Evolutionary conservation across 1,140 invertebrate genomes (phyloP).

Genomic region (Ruditapes philippinarum): DNA sequence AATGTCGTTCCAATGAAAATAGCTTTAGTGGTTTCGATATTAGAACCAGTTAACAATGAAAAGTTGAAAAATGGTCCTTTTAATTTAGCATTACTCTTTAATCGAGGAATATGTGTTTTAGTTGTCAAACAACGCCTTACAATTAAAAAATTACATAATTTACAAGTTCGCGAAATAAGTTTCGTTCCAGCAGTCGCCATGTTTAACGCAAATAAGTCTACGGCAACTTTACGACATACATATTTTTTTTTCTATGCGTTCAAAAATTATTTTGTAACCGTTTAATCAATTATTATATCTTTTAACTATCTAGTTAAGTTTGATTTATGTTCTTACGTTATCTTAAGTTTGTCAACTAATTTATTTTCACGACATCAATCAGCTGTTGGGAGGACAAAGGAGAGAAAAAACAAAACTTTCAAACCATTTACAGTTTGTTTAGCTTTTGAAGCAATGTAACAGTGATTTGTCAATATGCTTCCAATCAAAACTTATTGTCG

Average conservation of each 20-base stretch:
- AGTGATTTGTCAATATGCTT: background rate
- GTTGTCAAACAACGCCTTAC: slow-evolving; percentile 10
- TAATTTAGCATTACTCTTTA: background rate
- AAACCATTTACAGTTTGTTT: too few species aligned
- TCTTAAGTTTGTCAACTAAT: too few species aligned
- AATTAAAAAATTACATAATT: slow-evolving; percentile 39
- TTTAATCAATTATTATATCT: too few species aligned
- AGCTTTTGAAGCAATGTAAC: background rate
- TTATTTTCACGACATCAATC: background rate
- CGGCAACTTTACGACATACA: background rate
- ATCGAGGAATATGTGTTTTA: background rate
- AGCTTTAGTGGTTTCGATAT: background rate
- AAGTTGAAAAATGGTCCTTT: background rate
- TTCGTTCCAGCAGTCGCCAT: slow-evolving; percentile 65
- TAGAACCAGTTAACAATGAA: background rate
- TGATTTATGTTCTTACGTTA: too few species aligned
- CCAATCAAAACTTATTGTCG: too few species aligned
- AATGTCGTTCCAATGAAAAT: background rate
- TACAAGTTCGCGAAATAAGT: background rate
- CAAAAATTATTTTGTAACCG: too few species aligned
- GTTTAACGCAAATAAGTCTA: slow-evolving; percentile 10
- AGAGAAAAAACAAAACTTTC: background rate
- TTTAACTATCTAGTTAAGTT: too few species aligned
- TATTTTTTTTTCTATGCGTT: too few species aligned
- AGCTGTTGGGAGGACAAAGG: background rate